These are phyloP conservation scores for Tenthredo livida DNA, from an alignment of 2,888 invertebrate species.

Conservation along the genomic window DNA sequence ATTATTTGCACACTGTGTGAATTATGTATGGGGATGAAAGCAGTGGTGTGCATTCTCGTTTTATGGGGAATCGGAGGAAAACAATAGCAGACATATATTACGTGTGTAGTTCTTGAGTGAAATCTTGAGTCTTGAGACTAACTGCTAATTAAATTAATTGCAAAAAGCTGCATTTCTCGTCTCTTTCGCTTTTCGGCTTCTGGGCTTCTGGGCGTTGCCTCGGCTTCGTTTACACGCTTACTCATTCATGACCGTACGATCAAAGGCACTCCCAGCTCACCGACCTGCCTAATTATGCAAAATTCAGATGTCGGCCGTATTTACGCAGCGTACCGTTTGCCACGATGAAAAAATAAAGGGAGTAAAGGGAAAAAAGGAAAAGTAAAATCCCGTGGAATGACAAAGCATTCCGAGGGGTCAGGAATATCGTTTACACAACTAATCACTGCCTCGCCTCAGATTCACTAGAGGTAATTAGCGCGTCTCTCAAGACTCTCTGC, in stretches of 20 bases:
- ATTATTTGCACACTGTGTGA: not conserved
- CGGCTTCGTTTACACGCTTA: conserved; percentile 50
- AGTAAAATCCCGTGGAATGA: not conserved
- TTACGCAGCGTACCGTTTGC: conserved; percentile 37
- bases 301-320: conserved; percentile 49
- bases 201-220: conserved; percentile 17
- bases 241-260: conserved; percentile 53
- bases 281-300: conserved; percentile 53
- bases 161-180: conserved; percentile 26
- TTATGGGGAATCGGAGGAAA: not conserved
- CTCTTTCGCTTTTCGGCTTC: conserved; percentile 4
- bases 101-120: not conserved
- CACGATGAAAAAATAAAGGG: not conserved
- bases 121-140: not conserved
- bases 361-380: not conserved
- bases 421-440: conserved; percentile 47
- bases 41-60: not conserved
- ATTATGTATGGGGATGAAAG: not conserved
- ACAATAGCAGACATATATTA: not conserved
- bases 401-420: conserved; percentile 25
- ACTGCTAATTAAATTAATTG: conserved; percentile 49
- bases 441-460: conserved; percentile 46
- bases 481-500: conserved; percentile 5
- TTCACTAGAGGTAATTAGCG: conserved; percentile 42
- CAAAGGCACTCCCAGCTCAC: conserved; percentile 46